Evolutionary conservation across 1,140 invertebrate species (phyloP), one percentile per base, ranked within the genome.

Genomic region (Acromyrmex echinatior): DNA sequence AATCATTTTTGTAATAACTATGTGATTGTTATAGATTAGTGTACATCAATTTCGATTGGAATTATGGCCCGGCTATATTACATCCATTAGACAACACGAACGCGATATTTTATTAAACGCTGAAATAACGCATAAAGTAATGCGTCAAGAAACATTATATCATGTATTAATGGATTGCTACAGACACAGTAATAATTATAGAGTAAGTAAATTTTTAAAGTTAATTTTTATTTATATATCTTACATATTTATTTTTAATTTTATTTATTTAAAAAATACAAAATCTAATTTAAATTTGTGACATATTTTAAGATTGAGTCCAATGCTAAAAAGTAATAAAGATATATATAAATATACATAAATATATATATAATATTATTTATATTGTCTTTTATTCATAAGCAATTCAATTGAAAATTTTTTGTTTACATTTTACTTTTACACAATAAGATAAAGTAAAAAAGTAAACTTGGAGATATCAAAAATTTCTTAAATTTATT

Each of bases 51-150:
- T 93, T 68, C 95, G 96, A 89, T 93, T 98, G 25, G 96, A 97
- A 90, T 53, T 97, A 0, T 98, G 97, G 98, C 98, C 98, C 0
- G 98, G 98, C 0, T 97, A 97, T 94, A 93, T 97, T 18, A 98
- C 98, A 0, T 97, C 97, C 0, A 98, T 98, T 51, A 96, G 97
- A 16, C 97, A 98, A 88, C 97, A 98, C 92, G 98, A 98, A 93
- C 91, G 94, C 0, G 92, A 96, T 9, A 96, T 98, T 3, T 91
- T 98, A 1, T 95, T 98, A 95, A 97, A 97, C 65, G 95, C 96
- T 2, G 98, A 98, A 94, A 97, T 98, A 1, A 95, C 96, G 0
- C 97, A 98, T 88, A 98, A 98, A 96, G 96, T 97, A 0, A 96
- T 98, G 96, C 93, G 97, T 0, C 94, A 95, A 1, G 96, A 97